These are phyloP conservation scores for Anas flavirostris DNA, from an alignment of 2,797 vertebrate species.

Conservation along the genomic window DNA sequence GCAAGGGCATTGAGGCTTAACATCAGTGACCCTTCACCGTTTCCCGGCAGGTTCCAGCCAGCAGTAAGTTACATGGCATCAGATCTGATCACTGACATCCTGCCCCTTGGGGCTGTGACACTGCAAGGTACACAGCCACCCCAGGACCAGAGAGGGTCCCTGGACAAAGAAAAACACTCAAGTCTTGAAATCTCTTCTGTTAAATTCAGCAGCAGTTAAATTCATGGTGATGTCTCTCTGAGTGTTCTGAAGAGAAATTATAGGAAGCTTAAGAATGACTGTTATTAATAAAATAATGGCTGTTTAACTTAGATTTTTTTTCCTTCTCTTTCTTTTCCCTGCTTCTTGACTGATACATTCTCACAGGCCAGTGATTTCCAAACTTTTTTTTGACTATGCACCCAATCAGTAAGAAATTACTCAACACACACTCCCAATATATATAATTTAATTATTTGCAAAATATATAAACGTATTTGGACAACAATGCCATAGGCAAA, in stretches of 20 bases:
- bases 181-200: neutral
- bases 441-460: neutral
- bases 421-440: neutral
- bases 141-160: neutral
- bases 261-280: neutral
- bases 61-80: neutral
- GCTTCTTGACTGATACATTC: neutral
- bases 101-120: neutral
- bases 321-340: neutral
- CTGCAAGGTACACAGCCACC: neutral
- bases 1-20: neutral
- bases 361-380: neutral
- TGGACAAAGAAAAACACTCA: neutral
- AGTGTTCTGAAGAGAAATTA: neutral
- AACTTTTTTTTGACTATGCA: neutral
- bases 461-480: neutral
- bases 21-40: neutral
- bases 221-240: neutral
- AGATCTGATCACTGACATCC: neutral
- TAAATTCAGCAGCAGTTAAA: neutral
- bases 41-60: neutral
- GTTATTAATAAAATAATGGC: neutral
- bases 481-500: neutral
- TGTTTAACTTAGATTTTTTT: neutral
- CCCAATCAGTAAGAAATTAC: neutral